phyloP scores from a whole-genome alignment of 2,888 invertebrate genomes.

The Spilarctia lutea region DNA sequence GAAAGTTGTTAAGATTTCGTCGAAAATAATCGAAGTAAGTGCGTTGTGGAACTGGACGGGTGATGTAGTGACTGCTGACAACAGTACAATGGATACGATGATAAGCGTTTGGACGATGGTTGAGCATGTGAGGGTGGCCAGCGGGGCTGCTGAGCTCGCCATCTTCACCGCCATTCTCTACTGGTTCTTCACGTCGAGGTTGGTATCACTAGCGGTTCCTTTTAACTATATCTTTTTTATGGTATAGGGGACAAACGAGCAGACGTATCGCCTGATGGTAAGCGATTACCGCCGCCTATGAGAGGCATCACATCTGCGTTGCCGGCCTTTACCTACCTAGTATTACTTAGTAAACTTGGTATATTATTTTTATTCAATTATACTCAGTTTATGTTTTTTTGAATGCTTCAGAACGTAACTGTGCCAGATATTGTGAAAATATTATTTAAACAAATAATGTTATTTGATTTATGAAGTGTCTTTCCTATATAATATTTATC shows the following conservation, averaged over 20 bases:
- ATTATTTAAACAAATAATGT: background rate
- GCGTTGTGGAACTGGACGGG: slow-evolving; percentile 68
- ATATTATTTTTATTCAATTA: too few relatives aligned
- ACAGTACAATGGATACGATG: slow-evolving; percentile 79
- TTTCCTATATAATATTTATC: background rate
- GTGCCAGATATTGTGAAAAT: background rate
- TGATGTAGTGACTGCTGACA: slow-evolving; percentile 73
- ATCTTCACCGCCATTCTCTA: slow-evolving; percentile 87
- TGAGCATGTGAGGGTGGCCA: slow-evolving; percentile 84
- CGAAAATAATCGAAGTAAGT: slow-evolving; percentile 69
- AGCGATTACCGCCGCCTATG: too few relatives aligned
- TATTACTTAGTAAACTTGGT: too few relatives aligned
- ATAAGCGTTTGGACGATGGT: slow-evolving; percentile 82
- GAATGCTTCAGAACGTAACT: background rate
- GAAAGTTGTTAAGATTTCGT: slow-evolving; percentile 52
- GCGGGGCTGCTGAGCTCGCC: slow-evolving; percentile 87
- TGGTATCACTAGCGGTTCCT: slow-evolving; percentile 46
- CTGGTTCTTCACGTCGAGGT: slow-evolving; percentile 89
- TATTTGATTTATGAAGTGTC: background rate
- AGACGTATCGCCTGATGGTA: too few relatives aligned
- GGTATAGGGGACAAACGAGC: too few relatives aligned
- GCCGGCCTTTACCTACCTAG: too few relatives aligned
- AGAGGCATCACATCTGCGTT: too few relatives aligned
- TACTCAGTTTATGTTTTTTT: background rate
- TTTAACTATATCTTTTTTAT: background rate